These are phyloP conservation scores for Corythornis vintsioides DNA, from an alignment of 2,113 vertebrate species.

Conservation along the genomic window DNA sequence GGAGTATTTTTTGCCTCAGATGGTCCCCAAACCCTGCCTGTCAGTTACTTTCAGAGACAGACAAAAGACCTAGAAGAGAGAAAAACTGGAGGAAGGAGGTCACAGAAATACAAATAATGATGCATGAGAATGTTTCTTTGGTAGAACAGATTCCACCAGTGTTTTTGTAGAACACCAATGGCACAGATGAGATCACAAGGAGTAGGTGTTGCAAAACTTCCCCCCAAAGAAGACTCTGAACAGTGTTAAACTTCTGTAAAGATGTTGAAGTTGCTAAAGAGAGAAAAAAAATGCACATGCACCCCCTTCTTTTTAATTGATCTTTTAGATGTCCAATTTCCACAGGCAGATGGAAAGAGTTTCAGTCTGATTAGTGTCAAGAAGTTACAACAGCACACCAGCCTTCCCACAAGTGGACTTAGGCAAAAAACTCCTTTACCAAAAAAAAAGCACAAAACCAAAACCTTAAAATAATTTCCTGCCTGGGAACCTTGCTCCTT, in stretches of 20 bases:
- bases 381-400: neutral
- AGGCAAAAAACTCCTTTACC: constrained; percentile 12
- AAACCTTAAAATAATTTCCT: neutral
- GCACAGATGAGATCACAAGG: neutral
- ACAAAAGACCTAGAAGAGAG: neutral
- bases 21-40: neutral
- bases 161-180: neutral
- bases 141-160: neutral
- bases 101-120: neutral
- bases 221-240: neutral
- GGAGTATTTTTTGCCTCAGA: neutral
- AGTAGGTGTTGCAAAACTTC: neutral
- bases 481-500: neutral
- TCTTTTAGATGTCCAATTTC: neutral
- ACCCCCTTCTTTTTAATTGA: neutral
- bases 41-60: neutral
- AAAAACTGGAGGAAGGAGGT: neutral
- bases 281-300: accelerated
- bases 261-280: neutral
- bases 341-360: neutral
- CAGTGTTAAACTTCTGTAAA: neutral
- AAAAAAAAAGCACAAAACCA: neutral
- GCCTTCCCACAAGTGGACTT: neutral
- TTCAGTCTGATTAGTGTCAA: constrained; percentile 4
- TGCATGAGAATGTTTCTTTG: neutral